Conservation (phyloP, 2,797 vertebrate genomes). For the Leucoraja ocellata region DNA sequence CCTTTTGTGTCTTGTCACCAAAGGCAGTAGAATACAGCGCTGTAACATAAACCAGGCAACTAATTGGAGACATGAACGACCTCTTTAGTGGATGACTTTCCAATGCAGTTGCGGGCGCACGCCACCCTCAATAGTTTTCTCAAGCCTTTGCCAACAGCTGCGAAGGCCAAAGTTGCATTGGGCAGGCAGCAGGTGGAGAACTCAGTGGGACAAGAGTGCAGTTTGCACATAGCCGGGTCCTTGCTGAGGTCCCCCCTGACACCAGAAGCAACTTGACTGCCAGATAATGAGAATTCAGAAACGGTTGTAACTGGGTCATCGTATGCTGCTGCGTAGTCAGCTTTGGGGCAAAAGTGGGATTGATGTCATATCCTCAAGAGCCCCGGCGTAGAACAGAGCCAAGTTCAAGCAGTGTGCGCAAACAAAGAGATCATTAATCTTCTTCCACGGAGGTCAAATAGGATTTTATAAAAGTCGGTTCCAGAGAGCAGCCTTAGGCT, state of each 20-base stretch:
- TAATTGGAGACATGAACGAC: not conserved
- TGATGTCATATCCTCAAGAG: not conserved
- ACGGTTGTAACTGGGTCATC: not conserved
- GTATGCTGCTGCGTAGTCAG: not conserved
- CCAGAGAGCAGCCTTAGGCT: not conserved
- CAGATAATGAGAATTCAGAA: not conserved
- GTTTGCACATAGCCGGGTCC: not conserved
- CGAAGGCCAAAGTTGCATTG: not conserved
- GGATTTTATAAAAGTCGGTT: not conserved
- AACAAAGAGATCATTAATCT: slow-evolving; percentile 11
- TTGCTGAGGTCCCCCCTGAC: not conserved
- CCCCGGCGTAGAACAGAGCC: not conserved
- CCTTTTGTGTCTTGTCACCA: not conserved
- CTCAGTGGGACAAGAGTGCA: not conserved
- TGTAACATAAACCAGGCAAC: not conserved
- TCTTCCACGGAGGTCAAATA: slow-evolving; percentile 14
- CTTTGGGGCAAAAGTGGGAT: not conserved
- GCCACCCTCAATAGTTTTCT: not conserved
- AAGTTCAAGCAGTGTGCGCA: not conserved
- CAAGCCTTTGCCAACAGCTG: not conserved
- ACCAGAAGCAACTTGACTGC: not conserved
- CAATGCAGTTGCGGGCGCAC: not conserved
- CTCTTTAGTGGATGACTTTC: not conserved
- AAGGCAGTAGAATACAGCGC: not conserved
- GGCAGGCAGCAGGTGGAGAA: not conserved